Evolutionary conservation across 2,113 vertebrate genomes (phyloP).

Genomic region (Scomber japonicus): DNA sequence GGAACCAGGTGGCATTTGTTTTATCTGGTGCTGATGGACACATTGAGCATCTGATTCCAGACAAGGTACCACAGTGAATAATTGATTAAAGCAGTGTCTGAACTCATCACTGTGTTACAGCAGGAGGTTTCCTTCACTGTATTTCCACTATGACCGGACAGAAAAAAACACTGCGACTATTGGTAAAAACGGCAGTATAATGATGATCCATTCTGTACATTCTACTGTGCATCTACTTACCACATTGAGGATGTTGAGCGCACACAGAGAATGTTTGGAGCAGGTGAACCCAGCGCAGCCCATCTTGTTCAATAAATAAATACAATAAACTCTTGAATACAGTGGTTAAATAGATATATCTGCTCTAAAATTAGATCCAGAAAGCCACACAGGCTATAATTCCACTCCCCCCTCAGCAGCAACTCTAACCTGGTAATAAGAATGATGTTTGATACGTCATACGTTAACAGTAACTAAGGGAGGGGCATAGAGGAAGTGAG

Average conservation of each 20-base stretch:
- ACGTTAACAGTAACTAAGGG: fast-evolving
- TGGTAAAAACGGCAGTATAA: not conserved
- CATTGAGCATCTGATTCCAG: constrained; percentile 19
- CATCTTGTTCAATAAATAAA: constrained; percentile 57
- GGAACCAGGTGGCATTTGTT: not conserved
- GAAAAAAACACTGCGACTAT: fast-evolving
- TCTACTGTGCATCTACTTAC: constrained; percentile 69
- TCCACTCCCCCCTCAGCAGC: constrained; percentile 3
- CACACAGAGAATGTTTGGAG: constrained; percentile 83
- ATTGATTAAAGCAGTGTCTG: constrained; percentile 54
- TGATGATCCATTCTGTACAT: constrained; percentile 65
- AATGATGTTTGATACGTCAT: not conserved
- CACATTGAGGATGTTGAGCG: constrained; percentile 85
- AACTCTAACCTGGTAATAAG: constrained; percentile 10
- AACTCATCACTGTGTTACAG: constrained; percentile 19
- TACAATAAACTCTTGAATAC: fast-evolving
- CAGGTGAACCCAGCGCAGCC: constrained; percentile 84
- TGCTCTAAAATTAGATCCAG: not conserved
- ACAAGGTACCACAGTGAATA: constrained; percentile 64
- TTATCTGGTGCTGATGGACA: not conserved
- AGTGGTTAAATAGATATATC: not conserved
- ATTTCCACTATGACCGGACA: no score
- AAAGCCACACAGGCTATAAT: not conserved
- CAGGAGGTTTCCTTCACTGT: not conserved
- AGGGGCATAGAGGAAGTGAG: not conserved